phyloP scores from a whole-genome alignment of 1,140 invertebrate species.

The Drosophila leontia region DNA sequence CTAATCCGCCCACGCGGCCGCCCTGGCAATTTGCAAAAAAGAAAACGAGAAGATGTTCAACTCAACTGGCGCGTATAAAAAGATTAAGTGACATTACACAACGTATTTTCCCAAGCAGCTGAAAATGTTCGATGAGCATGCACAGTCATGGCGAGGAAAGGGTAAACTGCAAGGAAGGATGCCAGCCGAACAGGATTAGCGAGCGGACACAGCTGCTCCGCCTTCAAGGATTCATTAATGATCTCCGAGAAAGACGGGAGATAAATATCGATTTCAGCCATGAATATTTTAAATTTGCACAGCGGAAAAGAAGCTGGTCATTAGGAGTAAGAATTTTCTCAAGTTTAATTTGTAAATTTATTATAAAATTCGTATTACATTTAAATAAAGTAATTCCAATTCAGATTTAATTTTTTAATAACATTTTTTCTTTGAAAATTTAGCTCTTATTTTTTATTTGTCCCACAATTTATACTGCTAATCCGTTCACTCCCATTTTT shows the following conservation, averaged over 20 bases:
- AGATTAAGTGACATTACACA: constrained; percentile 70
- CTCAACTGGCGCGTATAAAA: constrained; percentile 54
- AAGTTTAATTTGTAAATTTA: too few relatives aligned
- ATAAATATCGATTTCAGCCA: neutral
- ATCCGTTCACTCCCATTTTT: neutral
- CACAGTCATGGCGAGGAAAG: constrained; percentile 35
- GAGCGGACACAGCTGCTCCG: constrained; percentile 22
- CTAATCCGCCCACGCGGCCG: constrained; percentile 58
- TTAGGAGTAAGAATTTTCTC: too few relatives aligned
- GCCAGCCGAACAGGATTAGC: constrained; percentile 22
- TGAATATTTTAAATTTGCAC: neutral
- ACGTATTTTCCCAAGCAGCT: constrained; percentile 79
- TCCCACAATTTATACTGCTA: neutral
- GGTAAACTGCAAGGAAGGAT: constrained; percentile 35
- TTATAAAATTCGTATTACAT: neutral
- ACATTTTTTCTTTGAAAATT: neutral
- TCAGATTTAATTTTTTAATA: neutral
- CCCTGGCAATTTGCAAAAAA: constrained; percentile 32
- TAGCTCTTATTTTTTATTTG: neutral
- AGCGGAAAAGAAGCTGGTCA: neutral
- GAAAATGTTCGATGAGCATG: constrained; percentile 34
- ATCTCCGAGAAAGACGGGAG: constrained; percentile 15
- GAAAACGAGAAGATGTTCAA: constrained; percentile 29
- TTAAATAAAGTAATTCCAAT: too few relatives aligned
- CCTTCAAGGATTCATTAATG: constrained; percentile 45